Percentiles rank a stretch among this genome's conserved stretches.
Conservation (phyloP, 2,797 vertebrate genomes). For the Acanthurus leucopareius region DNA sequence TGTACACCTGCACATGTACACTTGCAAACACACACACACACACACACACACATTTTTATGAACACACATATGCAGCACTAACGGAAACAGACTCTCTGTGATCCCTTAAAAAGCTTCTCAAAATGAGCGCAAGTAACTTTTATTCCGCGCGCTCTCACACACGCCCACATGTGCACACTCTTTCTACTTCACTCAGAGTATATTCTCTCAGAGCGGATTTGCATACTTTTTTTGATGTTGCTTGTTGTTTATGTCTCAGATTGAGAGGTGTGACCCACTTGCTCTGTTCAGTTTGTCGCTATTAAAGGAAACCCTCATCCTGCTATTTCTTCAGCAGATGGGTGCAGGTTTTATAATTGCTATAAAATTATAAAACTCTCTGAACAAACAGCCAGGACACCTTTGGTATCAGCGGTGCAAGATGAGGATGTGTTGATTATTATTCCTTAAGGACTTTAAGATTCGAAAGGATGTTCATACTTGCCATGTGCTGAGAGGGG, state of each 20-base stretch:
- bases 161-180: slow-evolving; percentile 23
- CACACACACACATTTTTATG: too few species aligned
- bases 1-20: slow-evolving; percentile 17
- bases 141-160: slow-evolving; percentile 20
- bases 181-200: slow-evolving; percentile 54
- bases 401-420: slow-evolving; percentile 37
- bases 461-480: slow-evolving; percentile 4
- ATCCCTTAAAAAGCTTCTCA: slow-evolving; percentile 68
- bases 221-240: slow-evolving; percentile 72
- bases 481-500: neutral
- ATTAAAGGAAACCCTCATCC: slow-evolving; percentile 63
- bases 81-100: slow-evolving; percentile 63
- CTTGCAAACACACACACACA: neutral
- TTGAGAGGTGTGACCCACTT: slow-evolving; percentile 76
- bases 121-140: slow-evolving; percentile 65
- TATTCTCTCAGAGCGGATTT: slow-evolving; percentile 72
- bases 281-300: slow-evolving; percentile 72
- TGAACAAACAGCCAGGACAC: slow-evolving; percentile 34
- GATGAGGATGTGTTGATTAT: slow-evolving; percentile 22
- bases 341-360: slow-evolving; percentile 69
- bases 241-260: slow-evolving; percentile 71
- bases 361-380: slow-evolving; percentile 49
- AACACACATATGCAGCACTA: slow-evolving; percentile 55
- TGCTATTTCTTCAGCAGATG: slow-evolving; percentile 52
- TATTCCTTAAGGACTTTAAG: slow-evolving; percentile 28